A percentile compares a stretch with the other conserved stretches of the same genome.
Conservation (phyloP, 1,140 invertebrate genomes). For the Pinna nobilis region DNA sequence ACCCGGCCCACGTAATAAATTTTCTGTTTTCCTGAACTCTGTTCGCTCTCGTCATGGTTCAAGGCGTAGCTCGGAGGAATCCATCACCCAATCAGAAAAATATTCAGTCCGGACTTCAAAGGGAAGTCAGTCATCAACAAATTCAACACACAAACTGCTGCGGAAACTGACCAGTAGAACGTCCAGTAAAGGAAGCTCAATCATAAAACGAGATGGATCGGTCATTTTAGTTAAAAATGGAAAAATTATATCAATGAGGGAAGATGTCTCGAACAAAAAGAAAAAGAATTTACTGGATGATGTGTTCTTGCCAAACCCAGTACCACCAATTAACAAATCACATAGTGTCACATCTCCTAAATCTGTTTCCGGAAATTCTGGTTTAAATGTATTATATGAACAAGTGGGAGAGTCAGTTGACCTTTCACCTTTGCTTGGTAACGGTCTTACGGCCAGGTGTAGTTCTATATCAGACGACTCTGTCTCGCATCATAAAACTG, state of each 20-base stretch:
- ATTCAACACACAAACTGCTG: constrained; percentile 38
- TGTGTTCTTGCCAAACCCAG: constrained; percentile 26
- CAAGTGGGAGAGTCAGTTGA: not conserved
- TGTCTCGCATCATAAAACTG: no score
- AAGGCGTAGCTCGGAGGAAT: constrained; percentile 34
- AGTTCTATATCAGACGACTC: constrained; percentile 11
- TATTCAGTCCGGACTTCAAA: constrained; percentile 13
- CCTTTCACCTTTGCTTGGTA: not conserved
- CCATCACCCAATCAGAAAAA: not conserved
- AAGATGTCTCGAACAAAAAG: constrained; percentile 31
- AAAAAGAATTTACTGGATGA: constrained; percentile 36
- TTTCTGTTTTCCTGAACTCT: constrained; percentile 37
- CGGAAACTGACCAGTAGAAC: constrained; percentile 50
- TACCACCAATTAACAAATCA: not conserved
- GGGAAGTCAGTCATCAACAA: constrained; percentile 8
- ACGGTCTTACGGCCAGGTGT: not conserved
- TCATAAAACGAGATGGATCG: constrained; percentile 64
- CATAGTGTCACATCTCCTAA: not conserved
- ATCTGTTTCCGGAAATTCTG: not conserved
- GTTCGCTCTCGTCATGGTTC: constrained; percentile 31
- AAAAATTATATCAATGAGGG: constrained; percentile 67
- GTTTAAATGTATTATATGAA: constrained; percentile 12
- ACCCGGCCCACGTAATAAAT: constrained; percentile 25
- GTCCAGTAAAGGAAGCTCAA: constrained; percentile 56
- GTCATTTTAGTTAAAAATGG: constrained; percentile 68